Evolutionary conservation across 2,797 vertebrate genomes (phyloP).

Genomic region (Bovichtus variegatus): DNA sequence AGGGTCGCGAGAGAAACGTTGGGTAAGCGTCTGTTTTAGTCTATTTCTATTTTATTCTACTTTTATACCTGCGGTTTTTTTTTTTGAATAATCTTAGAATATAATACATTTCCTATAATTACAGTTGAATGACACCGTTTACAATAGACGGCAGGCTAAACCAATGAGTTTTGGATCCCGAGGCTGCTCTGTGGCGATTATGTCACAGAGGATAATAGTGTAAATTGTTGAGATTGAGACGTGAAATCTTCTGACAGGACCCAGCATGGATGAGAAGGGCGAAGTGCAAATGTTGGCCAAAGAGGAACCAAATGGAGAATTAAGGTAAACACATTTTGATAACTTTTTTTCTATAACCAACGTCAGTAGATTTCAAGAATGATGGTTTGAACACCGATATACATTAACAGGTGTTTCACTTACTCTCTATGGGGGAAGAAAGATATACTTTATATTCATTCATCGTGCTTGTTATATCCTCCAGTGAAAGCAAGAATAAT

Average conservation of each 20-base stretch:
- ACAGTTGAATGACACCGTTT: not conserved
- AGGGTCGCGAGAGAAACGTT: not conserved
- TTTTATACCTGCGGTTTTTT: not conserved
- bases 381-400: not conserved
- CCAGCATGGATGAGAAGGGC: slow-evolving; percentile 50
- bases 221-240: slow-evolving; percentile 2
- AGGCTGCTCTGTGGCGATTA: not conserved
- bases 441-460: not conserved
- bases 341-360: not conserved
- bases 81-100: too few species aligned
- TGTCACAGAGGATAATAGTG: not conserved
- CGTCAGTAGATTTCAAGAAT: not conserved
- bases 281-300: slow-evolving; percentile 29
- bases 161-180: accelerated
- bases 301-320: slow-evolving; percentile 55
- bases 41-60: not conserved
- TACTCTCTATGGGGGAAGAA: not conserved
- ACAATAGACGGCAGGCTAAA: not conserved
- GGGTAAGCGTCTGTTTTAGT: not conserved
- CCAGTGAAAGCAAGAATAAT: slow-evolving; percentile 41
- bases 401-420: not conserved
- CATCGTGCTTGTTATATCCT: not conserved
- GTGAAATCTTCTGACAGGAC: slow-evolving; percentile 23
- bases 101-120: too few species aligned
- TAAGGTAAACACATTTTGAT: slow-evolving; percentile 55